Percentiles rank a stretch among this genome's conserved stretches.
phyloP scores from a whole-genome alignment of 2,888 invertebrate genomes.

The Agrotis ipsilon region DNA sequence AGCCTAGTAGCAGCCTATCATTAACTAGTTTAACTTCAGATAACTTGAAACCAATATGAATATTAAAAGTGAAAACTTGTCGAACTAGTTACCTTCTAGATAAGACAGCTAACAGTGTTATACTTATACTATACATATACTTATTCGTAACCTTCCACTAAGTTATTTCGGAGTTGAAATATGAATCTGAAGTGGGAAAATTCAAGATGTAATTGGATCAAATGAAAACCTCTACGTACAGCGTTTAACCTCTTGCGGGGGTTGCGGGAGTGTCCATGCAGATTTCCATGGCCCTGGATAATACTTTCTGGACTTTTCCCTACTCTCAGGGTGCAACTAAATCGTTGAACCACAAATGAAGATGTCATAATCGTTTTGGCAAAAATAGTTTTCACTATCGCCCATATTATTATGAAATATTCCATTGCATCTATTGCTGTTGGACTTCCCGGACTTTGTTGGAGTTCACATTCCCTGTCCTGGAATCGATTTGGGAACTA shows the following conservation, averaged over 20 bases:
- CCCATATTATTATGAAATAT: too few relatives aligned
- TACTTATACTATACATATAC: too few relatives aligned
- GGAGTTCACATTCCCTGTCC: too few relatives aligned
- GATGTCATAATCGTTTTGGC: too few relatives aligned
- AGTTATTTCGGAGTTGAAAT: background rate
- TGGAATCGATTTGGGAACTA: too few relatives aligned
- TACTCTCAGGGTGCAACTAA: too few relatives aligned
- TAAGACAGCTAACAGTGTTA: background rate
- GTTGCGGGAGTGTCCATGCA: too few relatives aligned
- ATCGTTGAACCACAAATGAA: background rate
- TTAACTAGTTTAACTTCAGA: slow-evolving; percentile 11
- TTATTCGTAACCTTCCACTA: background rate
- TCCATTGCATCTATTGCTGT: too few relatives aligned
- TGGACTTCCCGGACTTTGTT: too few relatives aligned
- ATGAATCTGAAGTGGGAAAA: background rate
- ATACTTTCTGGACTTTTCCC: background rate
- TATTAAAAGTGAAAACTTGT: slow-evolving; percentile 49
- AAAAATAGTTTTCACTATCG: background rate
- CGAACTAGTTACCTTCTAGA: background rate
- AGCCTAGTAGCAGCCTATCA: slow-evolving; percentile 16
- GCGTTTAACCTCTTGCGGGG: background rate
- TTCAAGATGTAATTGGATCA: background rate
- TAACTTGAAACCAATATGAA: slow-evolving; percentile 2
- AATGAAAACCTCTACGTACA: background rate
- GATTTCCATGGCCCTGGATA: too few relatives aligned